phyloP scores from a whole-genome alignment of 1,140 invertebrate genomes.

The Drosophila rhopaloa region DNA sequence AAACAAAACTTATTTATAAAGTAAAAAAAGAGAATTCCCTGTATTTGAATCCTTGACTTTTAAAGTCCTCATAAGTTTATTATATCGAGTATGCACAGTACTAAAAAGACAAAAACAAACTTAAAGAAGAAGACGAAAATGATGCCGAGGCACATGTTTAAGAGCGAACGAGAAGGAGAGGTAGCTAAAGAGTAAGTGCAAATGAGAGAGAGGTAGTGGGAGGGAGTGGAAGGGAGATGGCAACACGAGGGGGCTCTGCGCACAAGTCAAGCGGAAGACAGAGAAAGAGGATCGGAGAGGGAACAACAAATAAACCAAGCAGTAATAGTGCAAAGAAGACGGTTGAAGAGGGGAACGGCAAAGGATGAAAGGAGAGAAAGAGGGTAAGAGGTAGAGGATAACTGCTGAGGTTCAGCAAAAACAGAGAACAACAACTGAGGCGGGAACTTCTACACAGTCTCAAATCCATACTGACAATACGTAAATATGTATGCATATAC shows the following conservation, averaged over 20 bases:
- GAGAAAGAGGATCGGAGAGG: conserved; percentile 2
- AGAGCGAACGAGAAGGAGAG: conserved; percentile 36
- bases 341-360: conserved; percentile 3
- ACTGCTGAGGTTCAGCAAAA: conserved; percentile 46
- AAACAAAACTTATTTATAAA: too few species aligned
- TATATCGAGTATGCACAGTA: conserved; percentile 46
- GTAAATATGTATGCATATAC: conserved; percentile 2
- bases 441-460: conserved; percentile 57
- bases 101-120: conserved; percentile 48
- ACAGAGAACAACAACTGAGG: conserved; percentile 57
- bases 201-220: not conserved
- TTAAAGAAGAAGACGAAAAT: conserved; percentile 45
- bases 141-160: conserved; percentile 47
- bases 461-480: not conserved
- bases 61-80: not conserved
- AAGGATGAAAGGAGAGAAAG: conserved; percentile 26
- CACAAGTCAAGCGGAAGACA: conserved; percentile 47
- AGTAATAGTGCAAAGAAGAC: conserved; percentile 44
- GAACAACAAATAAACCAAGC: conserved; percentile 37
- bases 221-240: conserved; percentile 7
- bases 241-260: conserved; percentile 28
- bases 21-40: too few species aligned
- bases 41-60: too few species aligned
- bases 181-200: conserved; percentile 5
- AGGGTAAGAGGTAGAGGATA: not conserved